Evolutionary conservation across 1,140 invertebrate genomes (phyloP).

Genomic region (Tetranychus urticae): DNA sequence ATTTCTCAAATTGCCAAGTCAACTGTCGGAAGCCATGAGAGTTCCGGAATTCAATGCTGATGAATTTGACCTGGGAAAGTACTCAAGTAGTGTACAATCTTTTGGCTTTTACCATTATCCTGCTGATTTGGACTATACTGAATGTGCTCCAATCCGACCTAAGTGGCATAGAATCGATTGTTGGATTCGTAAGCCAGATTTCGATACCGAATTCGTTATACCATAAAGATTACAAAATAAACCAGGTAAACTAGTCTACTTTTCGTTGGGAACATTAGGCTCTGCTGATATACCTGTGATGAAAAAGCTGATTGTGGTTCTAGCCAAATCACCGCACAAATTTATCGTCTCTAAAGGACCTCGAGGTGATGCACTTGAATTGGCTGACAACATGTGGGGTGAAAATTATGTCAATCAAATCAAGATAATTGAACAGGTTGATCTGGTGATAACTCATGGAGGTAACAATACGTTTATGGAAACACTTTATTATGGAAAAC

Average conservation of each 20-base stretch:
- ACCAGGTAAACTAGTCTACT: neutral
- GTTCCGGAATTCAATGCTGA: no score
- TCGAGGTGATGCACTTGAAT: neutral
- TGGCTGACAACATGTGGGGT: slow-evolving; percentile 3
- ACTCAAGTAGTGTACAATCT: neutral
- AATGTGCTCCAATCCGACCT: neutral
- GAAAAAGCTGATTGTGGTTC: no score
- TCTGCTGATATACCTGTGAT: no score
- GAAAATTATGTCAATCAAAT: neutral
- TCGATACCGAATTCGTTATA: neutral
- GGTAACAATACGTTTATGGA: neutral
- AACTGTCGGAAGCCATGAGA: no score
- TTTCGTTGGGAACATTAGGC: neutral
- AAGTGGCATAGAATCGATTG: no score
- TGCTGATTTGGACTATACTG: slow-evolving; percentile 5
- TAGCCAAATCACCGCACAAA: neutral
- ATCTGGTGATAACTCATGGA: neutral
- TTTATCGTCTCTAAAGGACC: neutral
- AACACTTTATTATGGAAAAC: slow-evolving; percentile 2
- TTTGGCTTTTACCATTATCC: slow-evolving; percentile 9
- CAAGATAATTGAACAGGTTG: neutral
- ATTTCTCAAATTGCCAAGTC: no score
- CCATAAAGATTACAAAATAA: neutral
- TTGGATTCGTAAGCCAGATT: no score
- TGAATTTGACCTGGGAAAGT: no score